These are phyloP conservation scores for Heliopora coerulea DNA, from an alignment of 92 coral and sea anemone species.

Conservation along the genomic window DNA sequence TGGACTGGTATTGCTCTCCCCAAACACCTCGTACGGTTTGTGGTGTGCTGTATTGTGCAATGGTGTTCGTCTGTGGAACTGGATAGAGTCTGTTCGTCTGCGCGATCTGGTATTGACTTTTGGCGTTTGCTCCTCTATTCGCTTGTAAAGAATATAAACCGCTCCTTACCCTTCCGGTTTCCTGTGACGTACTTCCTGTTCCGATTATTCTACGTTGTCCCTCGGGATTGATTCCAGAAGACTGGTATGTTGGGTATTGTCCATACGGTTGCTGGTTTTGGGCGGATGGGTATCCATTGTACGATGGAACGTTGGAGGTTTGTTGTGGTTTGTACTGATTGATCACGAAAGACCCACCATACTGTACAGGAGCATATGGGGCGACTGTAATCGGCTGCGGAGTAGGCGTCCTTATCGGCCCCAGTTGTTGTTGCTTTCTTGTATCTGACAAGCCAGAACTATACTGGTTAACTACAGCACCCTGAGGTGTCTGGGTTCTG, in stretches of 20 bases:
- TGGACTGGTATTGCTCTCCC: slow-evolving; percentile 24
- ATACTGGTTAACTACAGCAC: neutral
- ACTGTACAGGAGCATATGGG: neutral
- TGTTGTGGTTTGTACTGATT: slow-evolving; percentile 8
- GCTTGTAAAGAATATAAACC: neutral
- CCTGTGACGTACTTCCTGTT: slow-evolving; percentile 7
- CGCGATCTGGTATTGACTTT: neutral
- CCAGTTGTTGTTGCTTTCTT: slow-evolving; percentile 8
- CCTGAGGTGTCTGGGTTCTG: slow-evolving; percentile 7
- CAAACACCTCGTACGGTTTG: neutral
- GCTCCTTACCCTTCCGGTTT: slow-evolving; percentile 1
- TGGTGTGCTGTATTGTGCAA: neutral
- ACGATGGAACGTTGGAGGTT: neutral
- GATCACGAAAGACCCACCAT: neutral
- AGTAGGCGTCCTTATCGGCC: slow-evolving; percentile 16
- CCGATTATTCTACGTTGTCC: neutral
- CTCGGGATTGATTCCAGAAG: neutral
- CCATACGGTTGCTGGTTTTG: neutral
- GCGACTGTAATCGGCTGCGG: neutral
- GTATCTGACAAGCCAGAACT: neutral
- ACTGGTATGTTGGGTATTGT: neutral
- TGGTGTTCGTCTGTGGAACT: neutral
- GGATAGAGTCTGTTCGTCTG: neutral
- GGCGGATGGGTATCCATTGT: slow-evolving; percentile 6
- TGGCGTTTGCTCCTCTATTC: neutral